These are phyloP conservation scores for Lycia hirtaria DNA, from an alignment of 2,888 invertebrate species.

Conservation along the genomic window DNA sequence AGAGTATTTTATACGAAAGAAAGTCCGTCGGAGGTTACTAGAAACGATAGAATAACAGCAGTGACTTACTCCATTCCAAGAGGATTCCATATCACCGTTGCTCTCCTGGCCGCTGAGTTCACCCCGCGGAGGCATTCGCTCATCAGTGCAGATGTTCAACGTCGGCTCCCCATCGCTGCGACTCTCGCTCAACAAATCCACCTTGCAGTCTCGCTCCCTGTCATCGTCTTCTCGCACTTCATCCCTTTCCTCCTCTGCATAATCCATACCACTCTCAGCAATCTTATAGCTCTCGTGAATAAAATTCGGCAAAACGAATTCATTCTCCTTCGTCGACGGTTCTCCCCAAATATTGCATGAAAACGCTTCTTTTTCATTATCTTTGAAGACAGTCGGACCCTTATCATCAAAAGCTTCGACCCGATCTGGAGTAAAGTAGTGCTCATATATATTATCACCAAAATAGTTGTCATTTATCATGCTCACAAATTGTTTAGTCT, in stretches of 20 bases:
- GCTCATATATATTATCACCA: constrained; percentile 79
- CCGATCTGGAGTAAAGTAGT: constrained; percentile 77
- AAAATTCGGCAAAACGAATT: constrained; percentile 78
- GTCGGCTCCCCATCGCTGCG: constrained; percentile 67
- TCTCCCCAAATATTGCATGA: constrained; percentile 69
- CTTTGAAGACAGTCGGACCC: constrained; percentile 62
- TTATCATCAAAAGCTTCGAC: constrained; percentile 72
- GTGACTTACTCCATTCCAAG: constrained; percentile 89
- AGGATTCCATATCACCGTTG: constrained; percentile 91
- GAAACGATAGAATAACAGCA: no score
- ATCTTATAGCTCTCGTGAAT: constrained; percentile 80
- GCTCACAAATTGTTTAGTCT: constrained; percentile 77
- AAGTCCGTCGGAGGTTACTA: no score
- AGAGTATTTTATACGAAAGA: no score
- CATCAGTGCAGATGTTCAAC: constrained; percentile 92
- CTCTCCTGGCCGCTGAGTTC: constrained; percentile 95
- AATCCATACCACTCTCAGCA: constrained; percentile 68
- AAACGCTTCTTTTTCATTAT: constrained; percentile 46
- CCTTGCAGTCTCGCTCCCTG: constrained; percentile 69
- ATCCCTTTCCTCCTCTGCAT: constrained; percentile 58
- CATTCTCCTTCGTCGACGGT: constrained; percentile 70
- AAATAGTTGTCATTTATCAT: constrained; percentile 82
- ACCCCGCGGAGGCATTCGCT: constrained; percentile 94
- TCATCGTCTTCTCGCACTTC: constrained; percentile 52
- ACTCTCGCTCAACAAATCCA: constrained; percentile 69